Percentiles rank a stretch among this genome's conserved stretches.
These are phyloP conservation scores for Melospiza melodia DNA, from an alignment of 2,113 vertebrate species.

Conservation along the genomic window DNA sequence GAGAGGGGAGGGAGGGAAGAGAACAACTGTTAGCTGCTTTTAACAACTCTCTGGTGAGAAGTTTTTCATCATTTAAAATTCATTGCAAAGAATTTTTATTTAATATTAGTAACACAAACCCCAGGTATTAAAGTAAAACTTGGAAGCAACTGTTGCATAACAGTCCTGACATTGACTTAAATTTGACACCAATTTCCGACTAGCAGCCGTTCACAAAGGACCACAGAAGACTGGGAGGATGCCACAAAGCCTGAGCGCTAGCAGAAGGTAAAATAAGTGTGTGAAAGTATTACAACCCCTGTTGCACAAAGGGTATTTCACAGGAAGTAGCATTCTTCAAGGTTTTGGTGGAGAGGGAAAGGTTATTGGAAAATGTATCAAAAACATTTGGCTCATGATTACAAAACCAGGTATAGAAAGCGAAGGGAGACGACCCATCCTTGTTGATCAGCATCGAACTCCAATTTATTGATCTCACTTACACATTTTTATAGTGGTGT, in stretches of 20 bases:
- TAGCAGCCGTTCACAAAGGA: constrained; percentile 42
- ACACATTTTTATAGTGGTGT: no score
- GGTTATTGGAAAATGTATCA: background rate
- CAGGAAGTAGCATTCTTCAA: background rate
- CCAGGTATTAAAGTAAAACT: constrained; percentile 74
- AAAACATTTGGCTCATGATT: background rate
- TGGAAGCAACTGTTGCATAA: constrained; percentile 43
- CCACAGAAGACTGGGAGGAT: background rate
- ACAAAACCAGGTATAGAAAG: background rate
- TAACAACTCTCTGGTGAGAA: constrained; percentile 83
- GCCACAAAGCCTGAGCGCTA: background rate
- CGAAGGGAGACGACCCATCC: no score
- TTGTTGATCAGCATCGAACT: no score
- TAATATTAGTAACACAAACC: constrained; percentile 74
- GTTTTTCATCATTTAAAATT: constrained; percentile 79
- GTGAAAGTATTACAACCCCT: background rate
- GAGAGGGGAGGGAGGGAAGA: background rate
- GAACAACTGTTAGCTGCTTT: constrained; percentile 81
- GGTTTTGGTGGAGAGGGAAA: background rate
- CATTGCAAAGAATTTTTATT: constrained; percentile 76
- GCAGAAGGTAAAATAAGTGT: background rate
- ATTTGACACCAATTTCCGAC: constrained; percentile 17
- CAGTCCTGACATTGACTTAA: background rate
- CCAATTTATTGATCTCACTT: no score
- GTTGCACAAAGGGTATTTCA: background rate